Conservation (phyloP, 2,888 invertebrate species). For the Crepidodera aurea region DNA sequence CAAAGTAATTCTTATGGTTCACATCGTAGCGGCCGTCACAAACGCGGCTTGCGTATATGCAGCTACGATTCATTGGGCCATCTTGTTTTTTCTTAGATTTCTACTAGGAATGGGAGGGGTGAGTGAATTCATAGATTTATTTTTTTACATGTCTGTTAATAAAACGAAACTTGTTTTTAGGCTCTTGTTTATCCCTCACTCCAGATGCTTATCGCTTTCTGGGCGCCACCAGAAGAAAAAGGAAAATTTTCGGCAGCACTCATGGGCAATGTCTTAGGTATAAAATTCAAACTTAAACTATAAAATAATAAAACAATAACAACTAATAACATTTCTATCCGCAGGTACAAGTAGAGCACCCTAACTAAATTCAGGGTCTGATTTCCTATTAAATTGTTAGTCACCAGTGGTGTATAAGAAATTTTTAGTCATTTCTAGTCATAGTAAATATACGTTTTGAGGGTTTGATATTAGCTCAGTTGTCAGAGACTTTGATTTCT, state of each 20-base stretch:
- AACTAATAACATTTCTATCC: no score
- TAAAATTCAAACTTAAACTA: no score
- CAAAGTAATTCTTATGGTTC: slow-evolving; percentile 36
- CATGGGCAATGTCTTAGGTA: slow-evolving; percentile 72
- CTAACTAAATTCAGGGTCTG: no score
- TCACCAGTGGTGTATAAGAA: no score
- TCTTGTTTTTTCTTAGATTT: slow-evolving; percentile 65
- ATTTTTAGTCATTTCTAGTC: no score
- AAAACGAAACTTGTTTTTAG: slow-evolving; percentile 9
- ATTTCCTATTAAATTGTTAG: no score
- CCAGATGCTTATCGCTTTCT: slow-evolving; percentile 69
- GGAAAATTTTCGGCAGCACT: slow-evolving; percentile 75
- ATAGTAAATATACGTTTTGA: no score
- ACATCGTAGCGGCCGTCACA: slow-evolving; percentile 29
- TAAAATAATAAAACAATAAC: no score
- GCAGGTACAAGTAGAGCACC: no score
- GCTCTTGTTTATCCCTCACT: slow-evolving; percentile 66
- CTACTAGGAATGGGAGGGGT: slow-evolving; percentile 60
- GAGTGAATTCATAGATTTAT: neutral
- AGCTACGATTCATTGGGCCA: slow-evolving; percentile 64
- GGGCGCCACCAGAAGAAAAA: slow-evolving; percentile 77
- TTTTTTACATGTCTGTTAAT: neutral
- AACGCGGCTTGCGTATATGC: slow-evolving; percentile 64
- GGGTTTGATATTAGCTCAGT: no score
- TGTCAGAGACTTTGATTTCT: no score